Evolutionary conservation across 2,797 vertebrate genomes (phyloP).

Genomic region (Poeciliopsis infans): DNA sequence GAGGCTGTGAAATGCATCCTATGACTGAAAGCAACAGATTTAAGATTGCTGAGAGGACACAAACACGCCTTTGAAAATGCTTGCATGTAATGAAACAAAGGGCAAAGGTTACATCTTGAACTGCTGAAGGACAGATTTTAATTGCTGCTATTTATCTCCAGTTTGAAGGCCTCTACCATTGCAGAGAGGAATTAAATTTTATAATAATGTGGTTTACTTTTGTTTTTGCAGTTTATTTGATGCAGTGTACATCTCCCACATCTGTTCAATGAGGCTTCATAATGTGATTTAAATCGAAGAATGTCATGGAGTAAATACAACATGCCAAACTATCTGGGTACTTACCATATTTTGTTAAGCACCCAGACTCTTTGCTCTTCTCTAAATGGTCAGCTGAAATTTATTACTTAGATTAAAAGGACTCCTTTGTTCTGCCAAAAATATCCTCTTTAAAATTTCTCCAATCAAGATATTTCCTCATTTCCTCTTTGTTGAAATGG

Average conservation of each 20-base stretch:
- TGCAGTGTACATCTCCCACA: slow-evolving; percentile 12
- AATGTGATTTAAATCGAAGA: slow-evolving; percentile 40
- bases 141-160: slow-evolving; percentile 17
- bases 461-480: neutral
- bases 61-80: slow-evolving; percentile 1
- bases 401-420: neutral
- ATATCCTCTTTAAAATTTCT: neutral
- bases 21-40: slow-evolving; percentile 23
- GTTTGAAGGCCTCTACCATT: slow-evolving; percentile 20
- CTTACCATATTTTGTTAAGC: neutral
- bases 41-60: slow-evolving; percentile 21
- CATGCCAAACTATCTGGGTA: slow-evolving; percentile 22
- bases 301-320: slow-evolving; percentile 39
- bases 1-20: neutral
- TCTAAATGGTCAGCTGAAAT: neutral
- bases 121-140: slow-evolving; percentile 40
- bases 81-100: slow-evolving; percentile 9
- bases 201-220: slow-evolving; percentile 36
- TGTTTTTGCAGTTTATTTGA: slow-evolving; percentile 23
- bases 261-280: slow-evolving; percentile 21
- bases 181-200: slow-evolving; percentile 19
- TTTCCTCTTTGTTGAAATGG: neutral
- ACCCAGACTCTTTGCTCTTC: neutral
- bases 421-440: neutral
- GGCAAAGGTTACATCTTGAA: slow-evolving; percentile 30